Percentiles rank a stretch among this genome's conserved stretches.
phyloP scores from a whole-genome alignment of 2,888 invertebrate genomes.

The Calameuta filiformis region DNA sequence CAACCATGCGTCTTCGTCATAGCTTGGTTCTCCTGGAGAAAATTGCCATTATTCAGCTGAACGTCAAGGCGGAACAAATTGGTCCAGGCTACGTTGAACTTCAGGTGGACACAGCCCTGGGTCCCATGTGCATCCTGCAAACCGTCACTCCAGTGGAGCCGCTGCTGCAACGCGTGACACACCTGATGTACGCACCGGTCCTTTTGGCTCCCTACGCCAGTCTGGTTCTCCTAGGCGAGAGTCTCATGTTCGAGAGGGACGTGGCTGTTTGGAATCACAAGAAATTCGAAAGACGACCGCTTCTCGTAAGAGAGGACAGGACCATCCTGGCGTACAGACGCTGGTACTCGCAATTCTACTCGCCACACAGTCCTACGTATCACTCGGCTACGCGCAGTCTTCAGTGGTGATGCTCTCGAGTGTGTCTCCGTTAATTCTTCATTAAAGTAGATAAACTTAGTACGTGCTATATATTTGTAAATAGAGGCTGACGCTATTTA shows the following conservation, averaged over 20 bases:
- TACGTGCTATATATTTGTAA: neutral
- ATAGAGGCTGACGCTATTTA: neutral
- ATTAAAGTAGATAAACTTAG: neutral
- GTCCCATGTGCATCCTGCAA: slow-evolving; percentile 76
- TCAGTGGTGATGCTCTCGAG: neutral
- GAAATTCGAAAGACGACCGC: slow-evolving; percentile 76
- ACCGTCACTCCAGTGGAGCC: slow-evolving; percentile 84
- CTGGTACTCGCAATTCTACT: slow-evolving; percentile 91
- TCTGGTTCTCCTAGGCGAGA: slow-evolving; percentile 76
- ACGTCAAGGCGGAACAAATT: slow-evolving; percentile 74
- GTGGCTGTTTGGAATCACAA: slow-evolving; percentile 91
- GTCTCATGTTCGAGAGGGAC: slow-evolving; percentile 83
- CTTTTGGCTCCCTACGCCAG: slow-evolving; percentile 74
- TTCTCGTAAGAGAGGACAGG: slow-evolving; percentile 80
- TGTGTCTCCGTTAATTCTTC: neutral
- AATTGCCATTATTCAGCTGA: slow-evolving; percentile 69
- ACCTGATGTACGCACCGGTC: slow-evolving; percentile 78
- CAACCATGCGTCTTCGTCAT: slow-evolving; percentile 74
- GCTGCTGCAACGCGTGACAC: slow-evolving; percentile 79
- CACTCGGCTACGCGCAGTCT: slow-evolving; percentile 42
- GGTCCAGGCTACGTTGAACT: slow-evolving; percentile 85
- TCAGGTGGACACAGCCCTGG: slow-evolving; percentile 71
- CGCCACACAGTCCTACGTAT: slow-evolving; percentile 74
- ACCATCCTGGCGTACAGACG: slow-evolving; percentile 77
- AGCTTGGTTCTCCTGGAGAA: slow-evolving; percentile 72